Base-by-base conservation (phyloP, 1,140 invertebrate species). In the Prorops nasuta region DNA sequence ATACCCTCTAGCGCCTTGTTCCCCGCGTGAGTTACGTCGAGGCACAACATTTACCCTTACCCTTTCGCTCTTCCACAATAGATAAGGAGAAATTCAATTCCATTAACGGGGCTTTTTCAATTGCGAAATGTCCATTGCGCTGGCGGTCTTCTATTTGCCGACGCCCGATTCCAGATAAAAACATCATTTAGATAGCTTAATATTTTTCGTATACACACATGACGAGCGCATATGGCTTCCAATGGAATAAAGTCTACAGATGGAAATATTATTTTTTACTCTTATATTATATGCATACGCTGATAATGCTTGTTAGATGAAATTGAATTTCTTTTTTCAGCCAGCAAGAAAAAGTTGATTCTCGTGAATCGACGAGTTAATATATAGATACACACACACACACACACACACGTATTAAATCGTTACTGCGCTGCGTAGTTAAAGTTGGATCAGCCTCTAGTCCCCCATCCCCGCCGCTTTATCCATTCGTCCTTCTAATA, bases 381-480 rank as follows among this genome's bases (percentile, higher is more conserved):
- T n/a, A n/a, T n/a, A n/a, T n/a, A n/a, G n/a, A n/a, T n/a, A n/a
- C n/a, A n/a, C n/a, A n/a, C n/a, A n/a, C n/a, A n/a, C n/a, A n/a
- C n/a, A n/a, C n/a, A n/a, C n/a, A n/a, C n/a, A n/a, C n/a, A n/a
- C n/a, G n/a, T n/a, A n/a, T n/a, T n/a, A n/a, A n/a, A n/a, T n/a
- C n/a, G n/a, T n/a, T n/a, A n/a, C n/a, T n/a, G n/a, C n/a, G n/a
- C n/a, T n/a, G n/a, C n/a, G n/a, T 40, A 36, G 71, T 75, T 73
- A 75, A 75, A 75, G 64, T 71, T 51, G 59, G 70, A 72, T 75
- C 65, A 70, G 62, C 62, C n/a, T n/a, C n/a, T n/a, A n/a, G n/a
- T n/a, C n/a, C n/a, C n/a, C n/a, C n/a, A n/a, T n/a, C n/a, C n/a
- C 60, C 60, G 64, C 52, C 57, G 44, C 53, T 59, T 49, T 47